Conservation (phyloP, 2,888 invertebrate genomes). For the Sicus ferrugineus region DNA sequence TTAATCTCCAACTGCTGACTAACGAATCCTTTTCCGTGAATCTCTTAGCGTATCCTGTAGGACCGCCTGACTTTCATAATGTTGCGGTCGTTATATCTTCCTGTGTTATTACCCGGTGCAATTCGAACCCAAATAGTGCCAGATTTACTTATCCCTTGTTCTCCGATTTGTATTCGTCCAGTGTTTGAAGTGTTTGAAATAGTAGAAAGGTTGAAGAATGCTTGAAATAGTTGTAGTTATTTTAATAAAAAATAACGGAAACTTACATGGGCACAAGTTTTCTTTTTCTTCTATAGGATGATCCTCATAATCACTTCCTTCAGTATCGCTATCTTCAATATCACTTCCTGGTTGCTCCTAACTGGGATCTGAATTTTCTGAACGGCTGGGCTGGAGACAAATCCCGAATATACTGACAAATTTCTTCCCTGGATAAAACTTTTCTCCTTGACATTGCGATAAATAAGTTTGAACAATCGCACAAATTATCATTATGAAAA, state of each 20-base stretch:
- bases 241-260: too few species aligned
- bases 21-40: too few species aligned
- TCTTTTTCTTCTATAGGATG: too few species aligned
- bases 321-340: not conserved
- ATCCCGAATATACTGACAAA: too few species aligned
- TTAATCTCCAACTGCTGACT: too few species aligned
- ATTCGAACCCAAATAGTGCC: not conserved
- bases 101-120: not conserved
- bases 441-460: too few species aligned
- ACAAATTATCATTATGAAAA: not conserved
- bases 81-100: not conserved
- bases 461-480: too few species aligned
- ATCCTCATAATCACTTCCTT: not conserved
- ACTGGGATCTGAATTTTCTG: not conserved
- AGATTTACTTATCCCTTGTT: not conserved
- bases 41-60: not conserved
- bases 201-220: too few species aligned
- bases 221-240: too few species aligned
- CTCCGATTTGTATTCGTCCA: not conserved
- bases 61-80: not conserved
- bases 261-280: too few species aligned
- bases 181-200: not conserved
- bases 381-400: not conserved
- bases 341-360: too few species aligned
- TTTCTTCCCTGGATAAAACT: too few species aligned